phyloP scores from a whole-genome alignment of 2,888 invertebrate genomes.

The Aporophyla nigra region DNA sequence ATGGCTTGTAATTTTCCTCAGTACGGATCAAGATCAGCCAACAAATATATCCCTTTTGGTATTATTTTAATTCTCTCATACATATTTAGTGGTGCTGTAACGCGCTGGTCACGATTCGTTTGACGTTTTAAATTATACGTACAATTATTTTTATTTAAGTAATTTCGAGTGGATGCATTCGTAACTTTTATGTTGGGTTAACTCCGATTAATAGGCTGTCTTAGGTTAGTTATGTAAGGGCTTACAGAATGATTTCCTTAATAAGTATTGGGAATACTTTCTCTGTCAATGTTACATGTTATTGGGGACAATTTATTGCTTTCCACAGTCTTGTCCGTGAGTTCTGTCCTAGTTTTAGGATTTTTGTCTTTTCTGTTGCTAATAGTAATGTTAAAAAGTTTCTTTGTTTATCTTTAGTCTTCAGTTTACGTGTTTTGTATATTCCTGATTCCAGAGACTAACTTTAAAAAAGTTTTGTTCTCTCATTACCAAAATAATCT shows the following conservation, averaged over 20 bases:
- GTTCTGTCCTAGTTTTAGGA: constrained; percentile 10
- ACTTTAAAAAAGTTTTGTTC: neutral
- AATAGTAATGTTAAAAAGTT: neutral
- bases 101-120: constrained; percentile 79
- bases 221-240: constrained; percentile 52
- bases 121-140: constrained; percentile 73
- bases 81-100: constrained; percentile 80
- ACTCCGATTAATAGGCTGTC: constrained; percentile 62
- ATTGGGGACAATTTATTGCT: constrained; percentile 42
- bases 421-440: neutral
- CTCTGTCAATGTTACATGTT: constrained; percentile 30
- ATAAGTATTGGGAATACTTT: constrained; percentile 55
- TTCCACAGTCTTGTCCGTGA: constrained; percentile 22
- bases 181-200: constrained; percentile 54
- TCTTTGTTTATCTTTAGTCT: neutral
- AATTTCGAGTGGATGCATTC: constrained; percentile 54
- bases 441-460: neutral
- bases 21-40: constrained; percentile 64
- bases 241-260: constrained; percentile 51
- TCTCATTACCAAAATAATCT: neutral
- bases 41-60: constrained; percentile 69
- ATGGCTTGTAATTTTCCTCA: neutral
- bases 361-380: neutral
- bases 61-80: constrained; percentile 86
- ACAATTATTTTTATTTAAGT: constrained; percentile 70